phyloP scores from a whole-genome alignment of 2,888 invertebrate genomes.

The Dolomedes plantarius region DNA sequence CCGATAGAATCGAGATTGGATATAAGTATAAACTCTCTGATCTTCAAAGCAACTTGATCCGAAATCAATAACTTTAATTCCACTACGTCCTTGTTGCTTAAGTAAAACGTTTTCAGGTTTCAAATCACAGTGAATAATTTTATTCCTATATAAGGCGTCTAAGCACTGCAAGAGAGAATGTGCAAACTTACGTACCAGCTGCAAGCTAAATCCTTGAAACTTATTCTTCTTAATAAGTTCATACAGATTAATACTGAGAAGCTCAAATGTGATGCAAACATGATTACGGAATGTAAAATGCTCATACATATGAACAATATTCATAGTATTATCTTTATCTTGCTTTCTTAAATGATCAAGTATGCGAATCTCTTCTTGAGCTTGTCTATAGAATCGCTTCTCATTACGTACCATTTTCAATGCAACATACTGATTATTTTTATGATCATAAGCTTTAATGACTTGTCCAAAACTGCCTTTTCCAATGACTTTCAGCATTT shows the following conservation, averaged over 20 bases:
- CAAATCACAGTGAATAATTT: constrained; percentile 99
- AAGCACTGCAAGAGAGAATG: constrained; percentile 97
- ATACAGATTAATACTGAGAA: constrained; percentile 96
- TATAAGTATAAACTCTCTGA: constrained; percentile 98
- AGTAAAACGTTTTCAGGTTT: constrained; percentile 99
- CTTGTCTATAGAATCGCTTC: constrained; percentile 97
- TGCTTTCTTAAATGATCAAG: constrained; percentile 95
- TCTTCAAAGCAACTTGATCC: constrained; percentile 99
- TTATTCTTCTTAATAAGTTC: constrained; percentile 99
- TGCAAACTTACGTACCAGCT: constrained; percentile 97
- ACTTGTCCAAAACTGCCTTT: constrained; percentile 99
- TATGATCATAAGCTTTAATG: constrained; percentile 98
- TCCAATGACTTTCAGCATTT: constrained; percentile 98
- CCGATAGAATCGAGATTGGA: constrained; percentile 98
- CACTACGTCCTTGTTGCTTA: constrained; percentile 98
- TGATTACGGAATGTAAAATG: constrained; percentile 98
- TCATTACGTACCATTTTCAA: constrained; percentile 98
- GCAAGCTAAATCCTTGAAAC: constrained; percentile 97
- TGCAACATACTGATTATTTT: constrained; percentile 95
- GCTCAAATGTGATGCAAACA: constrained; percentile 99
- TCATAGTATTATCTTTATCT: constrained; percentile 98
- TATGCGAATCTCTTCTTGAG: constrained; percentile 98
- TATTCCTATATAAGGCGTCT: constrained; percentile 94
- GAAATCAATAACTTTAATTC: constrained; percentile 99
- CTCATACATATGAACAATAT: constrained; percentile 98